Evolutionary conservation across 2,888 invertebrate genomes (phyloP).

Genomic region (Beris chalybata): DNA sequence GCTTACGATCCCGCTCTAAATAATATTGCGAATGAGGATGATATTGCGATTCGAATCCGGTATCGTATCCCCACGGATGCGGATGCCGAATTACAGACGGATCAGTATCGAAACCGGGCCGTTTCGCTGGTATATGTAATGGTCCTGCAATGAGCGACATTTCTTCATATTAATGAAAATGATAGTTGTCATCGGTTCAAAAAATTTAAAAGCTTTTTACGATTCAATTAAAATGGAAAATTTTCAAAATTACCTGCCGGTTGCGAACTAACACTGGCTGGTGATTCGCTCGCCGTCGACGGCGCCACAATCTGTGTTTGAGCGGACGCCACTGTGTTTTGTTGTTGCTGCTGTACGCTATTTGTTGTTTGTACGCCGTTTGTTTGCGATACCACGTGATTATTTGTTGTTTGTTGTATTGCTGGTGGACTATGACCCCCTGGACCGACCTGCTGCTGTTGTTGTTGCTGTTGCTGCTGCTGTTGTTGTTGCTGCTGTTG

Average conservation of each 20-base stretch:
- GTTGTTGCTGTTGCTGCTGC: constrained; percentile 48
- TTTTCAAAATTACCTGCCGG: constrained; percentile 52
- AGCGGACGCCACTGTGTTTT: constrained; percentile 55
- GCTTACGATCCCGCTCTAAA: constrained; percentile 56
- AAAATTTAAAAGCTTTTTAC: constrained; percentile 59
- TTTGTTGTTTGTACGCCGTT: constrained; percentile 38
- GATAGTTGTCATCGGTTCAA: constrained; percentile 45
- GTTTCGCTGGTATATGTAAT: constrained; percentile 87
- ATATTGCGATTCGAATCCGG: constrained; percentile 54
- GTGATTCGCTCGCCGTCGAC: constrained; percentile 63
- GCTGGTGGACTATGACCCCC: constrained; percentile 38
- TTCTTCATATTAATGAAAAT: constrained; percentile 52
- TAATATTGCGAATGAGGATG: constrained; percentile 54
- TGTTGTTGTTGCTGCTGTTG: constrained; percentile 45
- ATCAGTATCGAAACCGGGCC: constrained; percentile 62
- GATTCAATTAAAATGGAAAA: not conserved
- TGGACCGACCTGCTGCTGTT: constrained; percentile 43
- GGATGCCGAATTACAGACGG: constrained; percentile 56
- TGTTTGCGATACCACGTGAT: constrained; percentile 41
- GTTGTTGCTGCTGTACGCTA: constrained; percentile 51
- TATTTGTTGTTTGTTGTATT: constrained; percentile 41
- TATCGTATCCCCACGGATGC: constrained; percentile 56
- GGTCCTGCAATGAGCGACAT: constrained; percentile 67
- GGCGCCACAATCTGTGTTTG: constrained; percentile 59
- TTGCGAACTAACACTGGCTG: constrained; percentile 61